Base-by-base conservation (phyloP, 2,797 vertebrate genomes). In the Uromys caudimaculatus region DNA sequence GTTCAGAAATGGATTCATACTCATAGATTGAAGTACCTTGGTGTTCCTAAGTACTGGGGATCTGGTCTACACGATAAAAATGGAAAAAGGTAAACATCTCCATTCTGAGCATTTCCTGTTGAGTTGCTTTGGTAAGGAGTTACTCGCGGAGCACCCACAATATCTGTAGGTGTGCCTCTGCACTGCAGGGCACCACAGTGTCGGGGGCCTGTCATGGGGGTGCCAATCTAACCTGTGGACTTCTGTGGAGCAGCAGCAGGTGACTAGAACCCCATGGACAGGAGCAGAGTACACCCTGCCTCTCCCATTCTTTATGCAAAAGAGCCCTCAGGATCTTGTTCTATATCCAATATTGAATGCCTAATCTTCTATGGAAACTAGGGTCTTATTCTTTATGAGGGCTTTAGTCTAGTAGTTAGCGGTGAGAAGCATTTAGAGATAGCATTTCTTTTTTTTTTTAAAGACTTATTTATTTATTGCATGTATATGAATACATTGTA, bases 1-100 rank as follows among this genome's bases (percentile, higher is more conserved):
- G 99, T 99, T 99, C 98, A 99, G 97, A 98, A 98, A 93, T 99
- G 99, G 99, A 99, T 99, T 97, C 99, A 98, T 94, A 98, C 99
- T n/a, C 99, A 97, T 97, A 99, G 99, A 96, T 84, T 99, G 97
- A 99, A 99, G 94, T 99, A 99, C 96, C 98, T 99, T 97, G 99
- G 99, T 90, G 99, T 99, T 90, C 99, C 99, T 71, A 99, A 99
- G 97, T 99, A 99, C 67, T 99, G 99, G 99, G 99, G 99, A 82
- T 99, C 99, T 94, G 99, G 99, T 91, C 99, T 99, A 89, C 99
- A 99, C 90, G 99, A 99, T 96, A 99, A 98, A 98, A 99, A 98
- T 93, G 99, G 99, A 73, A 99, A 99, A 92, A 99, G 99, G 99
- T 99, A 98, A 98, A 96, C 91, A 79, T 38, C 13, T 3, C 38